Percentiles rank a stretch among this genome's conserved stretches.
Evolutionary conservation across 2,797 vertebrate species (phyloP).

Genomic region (Tragelaphus oryx): DNA sequence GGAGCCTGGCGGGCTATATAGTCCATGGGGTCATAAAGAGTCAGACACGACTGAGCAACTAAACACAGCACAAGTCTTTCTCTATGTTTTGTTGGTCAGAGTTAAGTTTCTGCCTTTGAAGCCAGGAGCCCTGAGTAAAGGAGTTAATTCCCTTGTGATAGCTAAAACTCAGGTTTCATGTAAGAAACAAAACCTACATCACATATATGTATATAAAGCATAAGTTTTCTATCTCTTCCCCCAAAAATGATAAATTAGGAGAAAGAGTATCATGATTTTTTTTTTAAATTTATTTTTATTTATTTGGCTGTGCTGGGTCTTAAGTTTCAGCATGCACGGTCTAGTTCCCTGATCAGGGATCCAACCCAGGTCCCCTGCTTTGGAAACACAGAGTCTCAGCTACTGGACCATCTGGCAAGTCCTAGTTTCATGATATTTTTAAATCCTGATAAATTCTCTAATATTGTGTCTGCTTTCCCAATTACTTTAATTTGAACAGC

Average conservation of each 20-base stretch:
- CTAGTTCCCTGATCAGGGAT: too few relatives aligned
- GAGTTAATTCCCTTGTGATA: not conserved
- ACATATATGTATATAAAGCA: not conserved
- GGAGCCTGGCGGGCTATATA: too few relatives aligned
- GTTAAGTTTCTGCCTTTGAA: not conserved
- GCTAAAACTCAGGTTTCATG: not conserved
- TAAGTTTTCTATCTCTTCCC: not conserved
- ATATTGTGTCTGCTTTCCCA: not conserved
- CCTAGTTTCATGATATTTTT: not conserved
- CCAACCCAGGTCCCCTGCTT: too few relatives aligned
- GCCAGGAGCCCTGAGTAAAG: not conserved
- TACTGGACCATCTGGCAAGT: too few relatives aligned
- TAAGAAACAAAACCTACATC: not conserved
- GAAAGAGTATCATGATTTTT: not conserved
- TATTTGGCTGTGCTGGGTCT: too few relatives aligned
- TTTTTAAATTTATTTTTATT: not conserved
- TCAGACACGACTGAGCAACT: too few relatives aligned
- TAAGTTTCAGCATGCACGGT: too few relatives aligned
- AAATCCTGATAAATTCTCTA: not conserved
- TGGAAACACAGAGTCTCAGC: too few relatives aligned
- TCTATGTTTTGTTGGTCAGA: not conserved
- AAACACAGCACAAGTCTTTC: not conserved
- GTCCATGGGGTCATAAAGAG: too few relatives aligned
- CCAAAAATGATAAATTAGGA: not conserved
- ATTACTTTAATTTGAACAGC: not conserved